A percentile compares a stretch with the other conserved stretches of the same genome.
Evolutionary conservation across 92 coral and sea anemone genomes (phyloP).

Genomic region (Porites lobata): DNA sequence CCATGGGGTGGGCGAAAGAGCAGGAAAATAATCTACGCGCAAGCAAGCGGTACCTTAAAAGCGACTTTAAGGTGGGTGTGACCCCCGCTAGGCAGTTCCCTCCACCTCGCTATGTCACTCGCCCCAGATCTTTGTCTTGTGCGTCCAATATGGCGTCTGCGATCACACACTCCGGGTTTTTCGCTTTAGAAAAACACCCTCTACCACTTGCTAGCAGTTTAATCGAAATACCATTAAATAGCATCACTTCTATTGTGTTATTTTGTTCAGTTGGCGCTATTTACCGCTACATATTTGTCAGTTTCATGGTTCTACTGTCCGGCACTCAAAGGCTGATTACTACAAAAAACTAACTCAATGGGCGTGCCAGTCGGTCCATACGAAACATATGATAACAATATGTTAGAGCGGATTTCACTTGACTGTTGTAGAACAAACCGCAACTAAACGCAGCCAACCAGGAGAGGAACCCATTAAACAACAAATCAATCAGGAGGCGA

Average conservation of each 20-base stretch:
- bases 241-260: no score
- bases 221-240: no score
- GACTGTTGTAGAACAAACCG: conserved; percentile 26
- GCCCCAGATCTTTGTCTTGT: no score
- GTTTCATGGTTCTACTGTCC: background rate
- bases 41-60: conserved; percentile 28
- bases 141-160: no score
- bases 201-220: no score
- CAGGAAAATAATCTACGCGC: conserved; percentile 7
- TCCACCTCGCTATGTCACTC: no score
- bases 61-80: no score
- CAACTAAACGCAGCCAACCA: conserved; percentile 31
- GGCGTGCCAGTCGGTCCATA: conserved; percentile 29
- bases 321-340: conserved; percentile 36
- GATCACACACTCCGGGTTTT: no score
- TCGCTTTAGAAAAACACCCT: no score
- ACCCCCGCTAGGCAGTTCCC: no score
- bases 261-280: no score
- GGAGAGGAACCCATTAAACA: conserved; percentile 31
- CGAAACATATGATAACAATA: conserved; percentile 8
- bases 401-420: conserved; percentile 23
- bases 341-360: conserved; percentile 24
- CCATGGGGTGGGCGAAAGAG: conserved; percentile 31
- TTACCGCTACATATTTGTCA: no score
- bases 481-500: conserved; percentile 25